Base-by-base conservation (phyloP, 30 jellyfish, hydroid and myxozoan species). In the Hydractinia symbiolongicarpus region DNA sequence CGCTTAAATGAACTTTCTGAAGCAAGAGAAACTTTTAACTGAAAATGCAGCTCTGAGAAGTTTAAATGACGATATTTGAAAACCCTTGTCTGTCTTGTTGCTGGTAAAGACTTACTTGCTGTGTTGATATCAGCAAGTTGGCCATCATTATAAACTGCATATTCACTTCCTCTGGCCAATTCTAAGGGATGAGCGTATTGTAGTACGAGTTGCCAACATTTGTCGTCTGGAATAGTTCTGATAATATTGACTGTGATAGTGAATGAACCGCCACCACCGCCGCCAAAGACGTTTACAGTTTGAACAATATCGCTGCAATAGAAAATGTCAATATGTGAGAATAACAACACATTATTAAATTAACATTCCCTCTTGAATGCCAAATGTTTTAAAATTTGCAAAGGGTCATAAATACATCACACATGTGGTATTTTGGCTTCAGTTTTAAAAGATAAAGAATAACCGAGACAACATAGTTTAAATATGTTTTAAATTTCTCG, bases 171-270 rank as follows among this genome's bases (percentile, higher is more conserved):
- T 17, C 15, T 58, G 69, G 69, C 69, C 19, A 11, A 17, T 58
- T 13, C 9, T 1, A 71, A 8, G 17, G 74, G 74, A 64, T 64
- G 19, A n/a, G 19, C 74, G 40, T 64, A 64, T 19, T 71, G 80
- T 71, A 71, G n/a, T 20, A 30, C n/a, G 56, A 71, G 61, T 71
- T 71, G 80, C 80, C 80, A 71, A 71, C 80, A 71, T 71, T 71
- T 54, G 15, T 71, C 80, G n/a, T 20, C 80, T 9, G 80, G 40
- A 19, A 71, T 19, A 50, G 40, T 71, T 5, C 53, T 30, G 40
- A 58, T n/a, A 5, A 71, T 19, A n/a, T 7, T 19, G 9, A 58
- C 61, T 9, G 70, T 71, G 61, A 71, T 71, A 2, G 40, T 54
- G 4, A 64, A 64, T 13, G 19, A 9, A 19, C 80, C 80, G n/a